Base-by-base conservation (phyloP, 2,797 vertebrate species). In the Pipistrellus pygmaeus region DNA sequence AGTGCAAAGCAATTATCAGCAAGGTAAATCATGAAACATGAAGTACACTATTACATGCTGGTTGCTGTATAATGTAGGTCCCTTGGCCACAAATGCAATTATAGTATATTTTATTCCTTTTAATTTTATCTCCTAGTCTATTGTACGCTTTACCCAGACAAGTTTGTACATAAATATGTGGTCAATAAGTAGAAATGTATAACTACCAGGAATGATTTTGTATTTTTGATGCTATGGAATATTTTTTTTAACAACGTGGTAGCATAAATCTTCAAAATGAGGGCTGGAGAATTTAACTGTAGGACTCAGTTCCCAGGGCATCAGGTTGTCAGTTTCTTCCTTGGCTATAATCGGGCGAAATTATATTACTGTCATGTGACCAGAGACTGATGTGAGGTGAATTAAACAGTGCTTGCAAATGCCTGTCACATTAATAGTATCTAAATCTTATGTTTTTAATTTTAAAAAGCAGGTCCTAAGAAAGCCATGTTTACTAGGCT, bases 11-110 rank as follows among this genome's bases (percentile, higher is more conserved):
- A 98, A 96, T 98, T 98, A 98, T 97, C 98, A 98, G 92, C 97
- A 97, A 98, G 97, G 97, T 98, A 98, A 98, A 98, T 98, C 98
- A 97, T 66, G 88, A 96, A 97, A 97, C 98, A 97, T 97, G 97
- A 98, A 98, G 97, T 98, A 97, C 97, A 94, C 90, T 76, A 92
- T 94, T 97, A 95, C 86, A 93, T 21, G 92, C 8, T 88, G 94
- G 88, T 95, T 96, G 97, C 97, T 97, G 98, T 66, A 95, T 96
- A 97, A 96, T 97, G 89, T 32, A 66, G 95, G 91, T 96, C 97
- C 90, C 92, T 93, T 91, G 73, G 94, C 85, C 86, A 88, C 97
- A 83, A 0, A 95, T 93, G 97, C 96, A 97, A 98, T 98, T 96
- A 97, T 95, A 98, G 96, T 88, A 76, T 82, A 96, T 95, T 96